Base-by-base conservation (phyloP, 2,113 vertebrate genomes). In the Eulemur macaco region DNA sequence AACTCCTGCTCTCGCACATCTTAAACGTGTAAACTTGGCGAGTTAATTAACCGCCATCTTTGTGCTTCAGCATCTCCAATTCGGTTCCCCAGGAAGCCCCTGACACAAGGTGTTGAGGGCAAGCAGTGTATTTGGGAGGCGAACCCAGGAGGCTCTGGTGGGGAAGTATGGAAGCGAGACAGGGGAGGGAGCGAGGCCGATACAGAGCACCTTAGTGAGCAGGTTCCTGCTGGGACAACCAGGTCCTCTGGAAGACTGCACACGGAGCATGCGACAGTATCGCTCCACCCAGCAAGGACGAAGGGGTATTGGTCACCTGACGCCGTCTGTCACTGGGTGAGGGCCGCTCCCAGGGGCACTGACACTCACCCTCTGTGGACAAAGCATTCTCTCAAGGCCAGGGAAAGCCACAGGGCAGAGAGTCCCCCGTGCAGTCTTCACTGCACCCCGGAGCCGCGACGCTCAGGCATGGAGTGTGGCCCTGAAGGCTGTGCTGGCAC, bases 191-290 rank as follows among this genome's bases (percentile, higher is more conserved):
- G 25, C 42, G 18, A 89, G 60, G 25, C 37, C 42, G 0, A 0
- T 0, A 3, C 9, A 18, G 71, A 73, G 47, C 2, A 5, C 3
- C 1, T 14, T 6, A 0, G 12, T 7, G 74, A 47, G 23, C 64
- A 47, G n/a, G 23, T 15, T 18, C 27, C 15, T 45, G 1, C 52
- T 12, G 2, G 11, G 31, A n/a, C 54, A 39, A 15, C 31, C 13
- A 2, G 9, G 34, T 27, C 34, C 34, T 60, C 54, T 34, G 14
- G 76, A 37, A 60, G 23, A 15, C 29, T 1, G 47, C 1, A 18
- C 1, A 18, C 0, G 31, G 17, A 29, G 18, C 18, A 6, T 3
- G 47, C 10, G 58, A 45, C 13, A 3, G 31, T 0, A 2, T 1
- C 31, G 56, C 34, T 34, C 84, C 15, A 3, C 34, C 58, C 17